These are phyloP conservation scores for Elegia similella DNA, from an alignment of 2,888 invertebrate genomes.

Conservation along the genomic window DNA sequence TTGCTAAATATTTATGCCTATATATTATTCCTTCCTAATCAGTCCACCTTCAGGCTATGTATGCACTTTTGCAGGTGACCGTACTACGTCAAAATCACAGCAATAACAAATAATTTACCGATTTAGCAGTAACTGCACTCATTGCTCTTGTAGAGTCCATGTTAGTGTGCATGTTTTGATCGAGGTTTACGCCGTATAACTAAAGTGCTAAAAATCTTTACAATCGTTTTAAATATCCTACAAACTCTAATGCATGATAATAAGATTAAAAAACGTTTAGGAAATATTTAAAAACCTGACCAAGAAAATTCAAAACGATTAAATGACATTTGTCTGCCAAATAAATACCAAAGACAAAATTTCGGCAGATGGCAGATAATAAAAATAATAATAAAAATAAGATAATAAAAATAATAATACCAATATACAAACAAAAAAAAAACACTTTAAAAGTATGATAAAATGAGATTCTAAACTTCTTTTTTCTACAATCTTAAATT, in stretches of 20 bases:
- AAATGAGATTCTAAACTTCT: too few relatives aligned
- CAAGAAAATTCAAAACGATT: neutral
- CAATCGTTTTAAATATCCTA: neutral
- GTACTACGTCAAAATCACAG: too few relatives aligned
- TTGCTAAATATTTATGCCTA: too few relatives aligned
- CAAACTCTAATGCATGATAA: neutral
- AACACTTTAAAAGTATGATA: too few relatives aligned
- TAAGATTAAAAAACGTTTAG: conserved; percentile 17
- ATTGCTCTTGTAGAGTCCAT: conserved; percentile 31
- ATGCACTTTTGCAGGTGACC: too few relatives aligned
- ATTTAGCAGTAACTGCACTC: conserved; percentile 33
- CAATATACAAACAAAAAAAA: too few relatives aligned
- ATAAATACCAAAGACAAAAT: neutral
- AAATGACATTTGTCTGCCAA: neutral
- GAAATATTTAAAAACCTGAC: conserved; percentile 5
- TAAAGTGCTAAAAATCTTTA: neutral
- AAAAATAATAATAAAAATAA: too few relatives aligned
- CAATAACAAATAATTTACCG: conserved; percentile 32
- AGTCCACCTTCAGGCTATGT: too few relatives aligned
- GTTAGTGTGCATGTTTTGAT: conserved; percentile 29
- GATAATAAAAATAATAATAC: too few relatives aligned
- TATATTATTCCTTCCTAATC: too few relatives aligned
- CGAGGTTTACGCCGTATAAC: neutral
- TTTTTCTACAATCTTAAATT: too few relatives aligned
- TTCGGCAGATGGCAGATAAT: too few relatives aligned